Percentiles rank a stretch among this genome's conserved stretches.
phyloP scores from a whole-genome alignment of 2,888 invertebrate species.

The Clanis bilineata region DNA sequence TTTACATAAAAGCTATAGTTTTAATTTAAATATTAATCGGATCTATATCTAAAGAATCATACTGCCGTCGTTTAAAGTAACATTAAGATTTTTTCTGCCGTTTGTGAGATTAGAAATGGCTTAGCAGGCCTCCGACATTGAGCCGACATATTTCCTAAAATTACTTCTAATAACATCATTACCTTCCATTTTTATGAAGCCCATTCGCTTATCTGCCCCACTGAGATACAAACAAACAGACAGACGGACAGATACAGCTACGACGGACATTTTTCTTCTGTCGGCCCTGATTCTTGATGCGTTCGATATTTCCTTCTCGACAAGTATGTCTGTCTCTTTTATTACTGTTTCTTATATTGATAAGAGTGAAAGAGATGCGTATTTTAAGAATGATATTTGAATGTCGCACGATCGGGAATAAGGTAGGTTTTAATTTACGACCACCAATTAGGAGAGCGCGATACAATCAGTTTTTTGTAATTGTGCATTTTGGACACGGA shows the following conservation, averaged over 20 bases:
- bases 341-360: background rate
- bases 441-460: constrained; percentile 69
- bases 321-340: background rate
- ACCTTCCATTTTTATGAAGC: constrained; percentile 13
- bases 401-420: constrained; percentile 21
- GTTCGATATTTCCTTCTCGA: background rate
- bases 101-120: background rate
- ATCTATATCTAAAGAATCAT: too few relatives aligned
- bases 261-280: background rate
- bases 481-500: constrained; percentile 28
- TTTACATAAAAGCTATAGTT: too few relatives aligned
- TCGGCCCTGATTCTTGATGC: background rate
- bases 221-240: constrained; percentile 31
- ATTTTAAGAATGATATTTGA: background rate
- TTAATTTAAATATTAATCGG: too few relatives aligned
- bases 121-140: background rate
- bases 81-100: background rate
- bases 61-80: background rate
- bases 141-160: background rate
- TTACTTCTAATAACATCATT: constrained; percentile 16
- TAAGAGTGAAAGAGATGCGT: background rate
- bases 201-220: constrained; percentile 15
- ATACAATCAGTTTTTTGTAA: constrained; percentile 59
- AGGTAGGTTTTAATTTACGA: constrained; percentile 57
- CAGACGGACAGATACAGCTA: constrained; percentile 42